A percentile compares a stretch with the other conserved stretches of the same genome.
phyloP scores from a whole-genome alignment of 2,113 vertebrate genomes.

The Bos indicus region DNA sequence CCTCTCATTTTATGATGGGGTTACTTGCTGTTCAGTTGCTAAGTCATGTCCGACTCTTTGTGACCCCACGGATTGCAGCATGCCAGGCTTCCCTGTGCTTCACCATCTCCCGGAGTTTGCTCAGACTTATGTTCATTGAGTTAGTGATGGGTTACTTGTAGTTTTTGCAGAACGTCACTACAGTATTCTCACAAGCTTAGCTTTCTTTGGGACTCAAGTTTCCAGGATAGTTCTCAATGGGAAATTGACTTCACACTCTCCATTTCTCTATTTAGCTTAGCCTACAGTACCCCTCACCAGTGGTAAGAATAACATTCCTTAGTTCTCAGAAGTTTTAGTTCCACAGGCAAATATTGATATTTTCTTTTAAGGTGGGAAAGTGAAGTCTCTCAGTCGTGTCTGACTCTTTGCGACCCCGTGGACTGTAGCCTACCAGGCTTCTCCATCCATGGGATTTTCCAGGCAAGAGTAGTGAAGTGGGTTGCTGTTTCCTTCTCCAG shows the following conservation, averaged over 20 bases:
- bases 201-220: neutral
- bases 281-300: neutral
- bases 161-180: neutral
- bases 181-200: neutral
- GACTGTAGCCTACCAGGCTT: neutral
- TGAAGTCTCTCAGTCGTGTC: neutral
- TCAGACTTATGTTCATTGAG: neutral
- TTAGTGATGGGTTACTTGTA: neutral
- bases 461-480: rapidly evolving
- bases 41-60: neutral
- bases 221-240: rapidly evolving
- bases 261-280: rapidly evolving
- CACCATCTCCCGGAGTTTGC: neutral
- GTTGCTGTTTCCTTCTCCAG: neutral
- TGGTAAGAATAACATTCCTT: neutral
- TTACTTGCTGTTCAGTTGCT: neutral
- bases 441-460: neutral
- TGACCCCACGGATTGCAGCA: neutral
- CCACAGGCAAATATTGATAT: neutral
- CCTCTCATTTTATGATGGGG: neutral
- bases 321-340: neutral
- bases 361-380: neutral
- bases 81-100: neutral
- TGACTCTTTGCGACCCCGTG: neutral
- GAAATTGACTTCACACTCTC: rapidly evolving